Base-by-base conservation (phyloP, 1,140 invertebrate genomes). In the Diprion similis region DNA sequence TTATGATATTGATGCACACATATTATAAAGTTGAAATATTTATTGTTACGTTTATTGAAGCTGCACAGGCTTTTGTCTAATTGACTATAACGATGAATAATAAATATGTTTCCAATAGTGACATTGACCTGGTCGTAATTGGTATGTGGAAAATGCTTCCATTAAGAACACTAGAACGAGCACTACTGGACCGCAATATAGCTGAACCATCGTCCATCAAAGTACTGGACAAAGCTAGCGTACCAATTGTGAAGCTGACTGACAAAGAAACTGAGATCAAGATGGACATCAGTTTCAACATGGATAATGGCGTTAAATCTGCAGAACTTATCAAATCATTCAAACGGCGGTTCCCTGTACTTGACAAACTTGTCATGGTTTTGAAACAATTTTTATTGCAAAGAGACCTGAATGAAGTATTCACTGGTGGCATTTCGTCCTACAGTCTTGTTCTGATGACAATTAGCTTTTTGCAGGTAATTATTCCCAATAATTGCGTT, bases 371-470 rank as follows among this genome's bases (percentile, higher is more conserved):
- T 80, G 97, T 99, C 76, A 94, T 99, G 88, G 97, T 99, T 70
- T 90, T 99, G 76, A 99, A 99, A 89, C 97, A 99, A 89, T 99
- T 99, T 90, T 92, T 99, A 72, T 90, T 98, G 69, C 96, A 99
- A 89, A 92, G 98, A 87, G 97, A 99, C 90, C 92, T 99, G 79
- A 99, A 99, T 89, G 98, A 99, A 92, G 98, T 99, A 68, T 99
- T 98, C 89, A 99, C 97, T 70, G 98, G 98, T 78, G 98, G 98
- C 84, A 98, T 99, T 81, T 98, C 97, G 77, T 99, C 98, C 59
- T 99, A 99, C 89, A 97, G 97, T 85, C 92, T 99, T 77, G 99
- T 99, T 86, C 92, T 99, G 72, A 97, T 99, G 95, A 97, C 96
- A 81, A 97, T 99, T 87, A 98, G 96, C 90, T 99, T 99, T 89